Percentiles rank a stretch among this genome's conserved stretches.
Evolutionary conservation across 2,888 invertebrate species (phyloP).

Genomic region (Caenorhabditis sulstoni): DNA sequence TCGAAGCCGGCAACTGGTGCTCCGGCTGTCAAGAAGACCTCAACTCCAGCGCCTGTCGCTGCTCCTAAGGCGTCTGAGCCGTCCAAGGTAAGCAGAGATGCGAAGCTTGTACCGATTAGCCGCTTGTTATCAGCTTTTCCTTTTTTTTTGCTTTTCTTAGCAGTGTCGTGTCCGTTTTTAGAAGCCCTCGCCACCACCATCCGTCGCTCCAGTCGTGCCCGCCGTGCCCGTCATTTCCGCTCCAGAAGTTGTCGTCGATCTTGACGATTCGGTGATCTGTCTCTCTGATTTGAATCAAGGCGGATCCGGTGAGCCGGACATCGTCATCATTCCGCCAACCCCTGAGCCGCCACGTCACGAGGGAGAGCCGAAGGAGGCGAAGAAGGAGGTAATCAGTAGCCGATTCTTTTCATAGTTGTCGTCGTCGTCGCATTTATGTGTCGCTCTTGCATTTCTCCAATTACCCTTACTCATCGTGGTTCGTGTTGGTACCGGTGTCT

Average conservation of each 20-base stretch:
- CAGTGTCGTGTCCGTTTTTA: constrained; percentile 30
- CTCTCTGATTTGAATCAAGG: constrained; percentile 12
- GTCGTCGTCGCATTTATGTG: background rate
- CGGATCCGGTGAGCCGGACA: constrained; percentile 19
- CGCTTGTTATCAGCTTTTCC: constrained; percentile 15
- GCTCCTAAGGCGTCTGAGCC: background rate
- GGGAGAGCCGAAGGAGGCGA: background rate
- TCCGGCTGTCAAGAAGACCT: constrained; percentile 11
- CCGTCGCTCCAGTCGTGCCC: background rate
- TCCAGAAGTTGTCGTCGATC: constrained; percentile 8
- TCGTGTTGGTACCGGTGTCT: constrained; percentile 19
- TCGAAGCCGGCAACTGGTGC: constrained; percentile 22
- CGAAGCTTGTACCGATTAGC: background rate
- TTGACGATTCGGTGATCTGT: constrained; percentile 32
- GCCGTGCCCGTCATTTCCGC: background rate
- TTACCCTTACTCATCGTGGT: constrained; percentile 1
- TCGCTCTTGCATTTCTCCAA: background rate
- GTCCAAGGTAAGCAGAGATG: background rate
- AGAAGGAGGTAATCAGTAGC: background rate
- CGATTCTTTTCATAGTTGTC: constrained; percentile 1
- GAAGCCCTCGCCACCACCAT: constrained; percentile 11
- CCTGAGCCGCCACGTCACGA: constrained; percentile 52
- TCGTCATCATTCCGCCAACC: constrained; percentile 53
- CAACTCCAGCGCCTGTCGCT: constrained; percentile 9
- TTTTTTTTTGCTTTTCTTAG: constrained; percentile 14